phyloP scores from a whole-genome alignment of 2,113 vertebrate species.

The Syngnathoides biaculeatus region DNA sequence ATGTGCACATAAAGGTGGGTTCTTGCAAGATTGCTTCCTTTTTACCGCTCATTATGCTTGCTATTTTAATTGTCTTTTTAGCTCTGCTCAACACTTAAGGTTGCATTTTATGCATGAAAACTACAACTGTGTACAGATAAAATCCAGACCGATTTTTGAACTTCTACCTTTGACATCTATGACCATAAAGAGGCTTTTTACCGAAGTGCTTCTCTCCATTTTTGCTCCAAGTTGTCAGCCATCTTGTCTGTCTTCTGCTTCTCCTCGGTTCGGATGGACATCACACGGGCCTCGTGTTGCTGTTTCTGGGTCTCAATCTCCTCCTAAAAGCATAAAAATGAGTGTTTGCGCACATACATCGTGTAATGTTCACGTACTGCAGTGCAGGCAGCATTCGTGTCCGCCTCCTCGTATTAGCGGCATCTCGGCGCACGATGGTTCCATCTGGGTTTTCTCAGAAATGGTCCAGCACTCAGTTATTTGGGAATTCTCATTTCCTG shows the following conservation, averaged over 20 bases:
- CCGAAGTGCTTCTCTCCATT: constrained; percentile 94
- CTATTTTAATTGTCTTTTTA: too few relatives aligned
- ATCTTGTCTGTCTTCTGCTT: constrained; percentile 88
- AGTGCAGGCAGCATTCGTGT: background rate
- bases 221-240: constrained; percentile 87
- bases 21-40: too few relatives aligned
- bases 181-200: constrained; percentile 33
- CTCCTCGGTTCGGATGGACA: constrained; percentile 84
- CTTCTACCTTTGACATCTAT: too few relatives aligned
- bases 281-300: constrained; percentile 82
- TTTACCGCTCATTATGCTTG: too few relatives aligned
- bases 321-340: constrained; percentile 67
- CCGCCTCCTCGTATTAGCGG: background rate
- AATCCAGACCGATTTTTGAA: too few relatives aligned
- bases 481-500: constrained; percentile 32
- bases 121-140: too few relatives aligned
- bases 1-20: too few relatives aligned
- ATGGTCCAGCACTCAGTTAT: constrained; percentile 10
- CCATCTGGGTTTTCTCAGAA: constrained; percentile 49
- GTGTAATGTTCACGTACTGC: background rate
- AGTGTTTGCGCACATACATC: background rate
- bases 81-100: too few relatives aligned
- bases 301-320: constrained; percentile 88
- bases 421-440: constrained; percentile 29
- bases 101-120: too few relatives aligned